Evolutionary conservation across 30 jellyfish, hydroid and myxozoan species (phyloP), one percentile per base, ranked within the genome.

Genomic region (Rhopilema esculentum): DNA sequence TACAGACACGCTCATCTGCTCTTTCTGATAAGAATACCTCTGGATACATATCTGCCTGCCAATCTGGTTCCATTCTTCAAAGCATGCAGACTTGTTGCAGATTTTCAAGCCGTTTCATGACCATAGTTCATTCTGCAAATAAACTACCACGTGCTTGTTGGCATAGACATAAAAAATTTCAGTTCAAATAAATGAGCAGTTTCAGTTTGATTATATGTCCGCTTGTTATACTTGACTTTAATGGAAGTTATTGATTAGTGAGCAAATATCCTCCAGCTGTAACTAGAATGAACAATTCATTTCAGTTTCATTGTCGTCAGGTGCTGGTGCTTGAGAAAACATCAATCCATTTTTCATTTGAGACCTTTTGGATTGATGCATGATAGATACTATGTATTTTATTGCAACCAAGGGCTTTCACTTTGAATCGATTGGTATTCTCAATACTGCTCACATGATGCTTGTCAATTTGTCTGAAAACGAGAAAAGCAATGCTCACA

Each of bases 261-360:
- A 17, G 69, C 32, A 73, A 73, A 73, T 29, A n/a, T 33, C 33
- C 33, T 73, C 16, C 84, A 8, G 20, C 78, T 18, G 27, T 31
- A 73, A n/a, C 23, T n/a, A 40, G 70, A 28, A 9, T 16, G 7
- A 18, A 73, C 69, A 48, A 40, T 23, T 40, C 70, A 73, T 16
- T 30, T 31, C 22, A 17, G 9, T 66, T 73, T 22, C 21, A 25
- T 25, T 8, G 82, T 29, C 27, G 25, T 29, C 66, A 33, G 22
- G n/a, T 24, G 33, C 84, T 31, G 84, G 84, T 73, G 84, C 70
- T 40, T 73, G 84, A 40, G 6, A 40, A 40, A 40, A 40, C 57
- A 40, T 40, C 12, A 40, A 12, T 12, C 57, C 6, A 12, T 12
- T 2, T 12, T 40, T 40, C 12, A 12, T 12, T 40, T 40, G 9